These are phyloP conservation scores for Lagorchestes hirsutus DNA, from an alignment of 2,797 vertebrate genomes.

Conservation along the genomic window DNA sequence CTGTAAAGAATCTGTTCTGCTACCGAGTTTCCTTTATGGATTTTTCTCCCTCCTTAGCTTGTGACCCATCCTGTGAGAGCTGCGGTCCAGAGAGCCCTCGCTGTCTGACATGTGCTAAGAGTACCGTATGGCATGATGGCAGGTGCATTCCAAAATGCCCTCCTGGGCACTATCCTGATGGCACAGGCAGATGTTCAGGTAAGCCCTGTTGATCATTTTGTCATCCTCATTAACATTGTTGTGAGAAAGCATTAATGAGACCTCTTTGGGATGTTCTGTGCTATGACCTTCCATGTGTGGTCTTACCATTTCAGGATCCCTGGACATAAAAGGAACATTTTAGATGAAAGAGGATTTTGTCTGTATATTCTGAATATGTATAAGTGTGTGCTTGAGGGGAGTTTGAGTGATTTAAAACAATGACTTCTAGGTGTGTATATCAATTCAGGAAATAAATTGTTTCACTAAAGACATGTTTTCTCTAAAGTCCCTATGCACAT, in stretches of 20 bases:
- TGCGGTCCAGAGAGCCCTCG: conserved; percentile 89
- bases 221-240: not conserved
- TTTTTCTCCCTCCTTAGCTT: conserved; percentile 86
- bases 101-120: conserved; percentile 89
- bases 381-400: not conserved
- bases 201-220: conserved; percentile 9
- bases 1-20: not conserved
- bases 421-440: not conserved
- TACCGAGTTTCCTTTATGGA: not conserved
- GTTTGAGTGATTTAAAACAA: conserved; percentile 1
- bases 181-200: conserved; percentile 90
- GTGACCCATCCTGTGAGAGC: conserved; percentile 90
- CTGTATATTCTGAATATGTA: not conserved
- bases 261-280: not conserved
- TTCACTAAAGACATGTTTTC: conserved; percentile 22
- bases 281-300: fast-evolving
- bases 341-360: conserved; percentile 15
- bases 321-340: not conserved
- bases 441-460: conserved; percentile 20
- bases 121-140: conserved; percentile 87
- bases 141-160: conserved; percentile 91
- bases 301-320: not conserved
- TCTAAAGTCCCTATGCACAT: not conserved
- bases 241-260: not conserved
- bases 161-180: conserved; percentile 85